Evolutionary conservation across 2,888 invertebrate species (phyloP).

Genomic region (Sesia apiformis): DNA sequence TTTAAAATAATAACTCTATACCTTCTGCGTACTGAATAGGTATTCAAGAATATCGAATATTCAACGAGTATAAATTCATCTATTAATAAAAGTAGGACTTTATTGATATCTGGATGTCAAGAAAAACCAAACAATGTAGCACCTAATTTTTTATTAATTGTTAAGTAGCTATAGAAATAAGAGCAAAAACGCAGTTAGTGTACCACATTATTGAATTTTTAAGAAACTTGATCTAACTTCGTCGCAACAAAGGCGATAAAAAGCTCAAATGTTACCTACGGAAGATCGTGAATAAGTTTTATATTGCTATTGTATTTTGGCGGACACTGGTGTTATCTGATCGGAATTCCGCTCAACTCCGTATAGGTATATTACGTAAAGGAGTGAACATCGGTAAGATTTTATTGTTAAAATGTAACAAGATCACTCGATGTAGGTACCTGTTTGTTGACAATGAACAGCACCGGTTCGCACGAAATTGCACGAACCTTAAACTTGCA

Average conservation of each 20-base stretch:
- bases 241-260: conserved; percentile 28
- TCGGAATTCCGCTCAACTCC: neutral
- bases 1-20: too few species aligned
- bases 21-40: too few species aligned
- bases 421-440: conserved; percentile 30
- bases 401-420: neutral
- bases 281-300: conserved; percentile 34
- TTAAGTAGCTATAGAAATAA: too few species aligned
- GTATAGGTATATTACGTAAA: neutral
- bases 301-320: conserved; percentile 4
- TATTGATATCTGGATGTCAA: neutral
- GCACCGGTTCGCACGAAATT: conserved; percentile 37
- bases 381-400: neutral
- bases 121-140: neutral
- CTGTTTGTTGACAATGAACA: conserved; percentile 46
- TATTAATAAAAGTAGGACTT: neutral
- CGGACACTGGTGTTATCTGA: neutral
- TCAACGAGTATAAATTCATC: neutral
- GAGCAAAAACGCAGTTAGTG: too few species aligned
- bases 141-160: neutral
- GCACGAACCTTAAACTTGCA: neutral
- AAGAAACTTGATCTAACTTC: conserved; percentile 31
- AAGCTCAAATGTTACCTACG: conserved; percentile 30
- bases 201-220: conserved; percentile 1
- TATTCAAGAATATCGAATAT: neutral